Conservation (phyloP, 1,140 invertebrate genomes). For the Aphelenchoides avenae region DNA sequence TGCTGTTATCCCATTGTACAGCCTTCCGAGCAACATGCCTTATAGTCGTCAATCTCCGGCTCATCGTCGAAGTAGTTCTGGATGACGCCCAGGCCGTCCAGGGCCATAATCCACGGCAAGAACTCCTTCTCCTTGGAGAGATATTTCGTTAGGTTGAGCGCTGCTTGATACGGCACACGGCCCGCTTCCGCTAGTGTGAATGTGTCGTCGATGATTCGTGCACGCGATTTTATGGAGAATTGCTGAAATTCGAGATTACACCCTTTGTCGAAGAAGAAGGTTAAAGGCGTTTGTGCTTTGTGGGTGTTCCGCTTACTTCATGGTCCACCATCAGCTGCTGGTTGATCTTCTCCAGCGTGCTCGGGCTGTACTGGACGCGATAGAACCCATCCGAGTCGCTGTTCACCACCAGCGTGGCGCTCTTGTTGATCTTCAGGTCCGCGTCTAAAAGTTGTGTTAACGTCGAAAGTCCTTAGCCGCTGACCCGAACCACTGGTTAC, state of each 20-base stretch:
- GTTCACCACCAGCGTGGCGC: conserved; percentile 22
- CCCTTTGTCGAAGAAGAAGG: no score
- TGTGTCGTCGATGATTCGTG: conserved; percentile 41
- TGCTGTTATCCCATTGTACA: no score
- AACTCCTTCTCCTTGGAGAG: conserved; percentile 34
- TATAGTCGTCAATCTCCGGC: no score
- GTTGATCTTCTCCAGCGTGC: conserved; percentile 25
- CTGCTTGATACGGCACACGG: conserved; percentile 31
- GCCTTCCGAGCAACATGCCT: no score
- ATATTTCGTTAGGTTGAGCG: conserved; percentile 39
- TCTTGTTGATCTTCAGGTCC: conserved; percentile 9
- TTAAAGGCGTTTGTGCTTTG: no score
- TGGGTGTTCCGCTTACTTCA: conserved; percentile 15
- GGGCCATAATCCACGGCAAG: conserved; percentile 31
- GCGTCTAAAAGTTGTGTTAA: neutral
- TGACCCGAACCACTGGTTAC: no score
- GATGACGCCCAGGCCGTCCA: conserved; percentile 25
- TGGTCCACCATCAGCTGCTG: conserved; percentile 31
- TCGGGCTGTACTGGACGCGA: conserved; percentile 25
- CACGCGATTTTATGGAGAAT: conserved; percentile 19
- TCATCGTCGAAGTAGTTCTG: conserved; percentile 38
- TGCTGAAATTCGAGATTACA: conserved; percentile 9
- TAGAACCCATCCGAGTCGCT: conserved; percentile 28
- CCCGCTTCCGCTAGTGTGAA: conserved; percentile 39
- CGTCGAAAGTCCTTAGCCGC: neutral